Percentiles rank a stretch among this genome's conserved stretches.
phyloP scores from a whole-genome alignment of 92 coral and sea anemone species.

The Meandrina meandrites region DNA sequence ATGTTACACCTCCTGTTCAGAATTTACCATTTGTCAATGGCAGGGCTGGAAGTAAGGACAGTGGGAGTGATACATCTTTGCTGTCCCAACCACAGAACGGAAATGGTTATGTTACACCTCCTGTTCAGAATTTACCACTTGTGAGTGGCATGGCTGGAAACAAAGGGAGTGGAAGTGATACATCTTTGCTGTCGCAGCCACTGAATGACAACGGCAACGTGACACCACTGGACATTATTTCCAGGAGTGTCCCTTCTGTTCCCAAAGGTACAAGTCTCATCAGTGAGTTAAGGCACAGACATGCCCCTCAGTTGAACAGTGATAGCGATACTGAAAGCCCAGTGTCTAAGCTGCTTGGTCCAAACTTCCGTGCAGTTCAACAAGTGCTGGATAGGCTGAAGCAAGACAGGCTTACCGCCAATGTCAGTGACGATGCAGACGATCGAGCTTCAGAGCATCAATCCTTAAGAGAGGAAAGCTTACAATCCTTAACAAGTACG shows the following conservation, averaged over 20 bases:
- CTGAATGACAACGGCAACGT: conserved; percentile 28
- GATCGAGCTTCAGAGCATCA: conserved; percentile 18
- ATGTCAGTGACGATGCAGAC: conserved; percentile 44
- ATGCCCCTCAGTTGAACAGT: conserved; percentile 60
- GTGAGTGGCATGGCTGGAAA: neutral
- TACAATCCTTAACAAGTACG: conserved; percentile 3
- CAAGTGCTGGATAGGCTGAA: conserved; percentile 74
- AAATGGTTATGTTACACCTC: neutral
- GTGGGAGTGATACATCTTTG: conserved; percentile 43
- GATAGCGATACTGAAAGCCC: conserved; percentile 87
- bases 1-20: neutral
- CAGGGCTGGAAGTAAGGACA: conserved; percentile 10
- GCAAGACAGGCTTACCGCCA: conserved; percentile 63
- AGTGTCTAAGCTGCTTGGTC: conserved; percentile 94
- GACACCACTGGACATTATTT: conserved; percentile 40
- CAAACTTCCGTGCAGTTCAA: conserved; percentile 91
- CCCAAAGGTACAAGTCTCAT: conserved; percentile 26
- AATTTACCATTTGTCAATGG: neutral
- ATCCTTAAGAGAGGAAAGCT: conserved; percentile 16
- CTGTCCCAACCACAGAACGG: conserved; percentile 13
- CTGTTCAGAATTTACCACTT: neutral
- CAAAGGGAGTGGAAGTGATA: conserved; percentile 38
- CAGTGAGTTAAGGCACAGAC: conserved; percentile 33
- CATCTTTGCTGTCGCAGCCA: conserved; percentile 16
- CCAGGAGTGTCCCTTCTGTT: conserved; percentile 38